A percentile compares a stretch with the other conserved stretches of the same genome.
Evolutionary conservation across 1,140 invertebrate species (phyloP).

Genomic region (Halyomorpha halys): DNA sequence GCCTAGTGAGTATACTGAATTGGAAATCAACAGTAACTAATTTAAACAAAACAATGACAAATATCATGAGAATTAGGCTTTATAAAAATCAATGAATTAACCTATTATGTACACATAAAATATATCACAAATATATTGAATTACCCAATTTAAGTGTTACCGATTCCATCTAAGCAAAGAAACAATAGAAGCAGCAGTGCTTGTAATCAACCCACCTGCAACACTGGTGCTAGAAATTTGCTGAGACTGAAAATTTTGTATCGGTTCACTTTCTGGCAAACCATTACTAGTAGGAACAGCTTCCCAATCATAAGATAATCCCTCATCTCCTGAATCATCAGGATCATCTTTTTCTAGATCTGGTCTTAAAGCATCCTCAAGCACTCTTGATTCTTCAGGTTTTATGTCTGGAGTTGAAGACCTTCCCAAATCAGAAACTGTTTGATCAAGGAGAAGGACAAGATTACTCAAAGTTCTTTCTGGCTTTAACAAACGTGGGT

Average conservation of each 20-base stretch:
- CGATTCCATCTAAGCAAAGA: conserved; percentile 47
- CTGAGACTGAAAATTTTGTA: conserved; percentile 10
- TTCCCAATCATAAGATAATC: conserved; percentile 54
- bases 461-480: conserved; percentile 64
- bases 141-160: conserved; percentile 33
- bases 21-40: too few species aligned
- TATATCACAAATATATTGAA: too few species aligned
- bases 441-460: conserved; percentile 53
- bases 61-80: too few species aligned
- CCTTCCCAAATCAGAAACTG: conserved; percentile 58
- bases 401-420: conserved; percentile 46
- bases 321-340: conserved; percentile 55
- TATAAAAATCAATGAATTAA: too few species aligned
- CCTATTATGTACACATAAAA: too few species aligned
- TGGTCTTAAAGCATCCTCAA: conserved; percentile 48
- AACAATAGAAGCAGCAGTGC: conserved; percentile 54
- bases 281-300: conserved; percentile 40
- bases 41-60: too few species aligned
- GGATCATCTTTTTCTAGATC: conserved; percentile 49
- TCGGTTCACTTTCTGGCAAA: not conserved
- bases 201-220: conserved; percentile 53
- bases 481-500: conserved; percentile 50
- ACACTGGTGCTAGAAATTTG: conserved; percentile 45
- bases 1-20: too few species aligned
- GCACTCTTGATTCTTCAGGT: conserved; percentile 37